Conservation (phyloP, 2,888 invertebrate species). For the Drosophila mimica region DNA sequence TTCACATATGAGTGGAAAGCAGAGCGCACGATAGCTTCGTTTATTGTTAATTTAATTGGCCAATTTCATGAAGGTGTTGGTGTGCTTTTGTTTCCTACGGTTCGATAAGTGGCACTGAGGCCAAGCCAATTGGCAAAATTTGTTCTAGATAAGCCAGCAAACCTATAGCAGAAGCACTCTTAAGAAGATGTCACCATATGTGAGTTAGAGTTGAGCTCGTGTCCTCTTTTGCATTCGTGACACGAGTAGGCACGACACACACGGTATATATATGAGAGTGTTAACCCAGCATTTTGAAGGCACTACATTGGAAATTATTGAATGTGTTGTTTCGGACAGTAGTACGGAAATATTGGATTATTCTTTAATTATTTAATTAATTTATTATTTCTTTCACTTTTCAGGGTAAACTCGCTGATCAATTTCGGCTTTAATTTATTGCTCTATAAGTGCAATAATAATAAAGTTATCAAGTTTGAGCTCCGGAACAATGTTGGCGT, state of each 20-base stretch:
- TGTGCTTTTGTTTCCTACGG: constrained; percentile 44
- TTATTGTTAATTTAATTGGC: constrained; percentile 82
- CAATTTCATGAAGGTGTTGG: constrained; percentile 74
- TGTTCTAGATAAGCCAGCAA: constrained; percentile 35
- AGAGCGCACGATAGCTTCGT: constrained; percentile 53
- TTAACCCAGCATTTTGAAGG: neutral
- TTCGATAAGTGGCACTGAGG: constrained; percentile 50
- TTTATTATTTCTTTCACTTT: neutral
- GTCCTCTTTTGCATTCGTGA: neutral
- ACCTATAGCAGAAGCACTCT: neutral
- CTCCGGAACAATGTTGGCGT: constrained; percentile 26
- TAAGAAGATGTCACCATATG: neutral
- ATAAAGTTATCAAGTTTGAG: constrained; percentile 19
- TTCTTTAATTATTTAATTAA: neutral
- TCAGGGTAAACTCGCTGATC: neutral
- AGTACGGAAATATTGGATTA: neutral
- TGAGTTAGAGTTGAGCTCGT: neutral
- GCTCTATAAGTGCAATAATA: constrained; percentile 18
- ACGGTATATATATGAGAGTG: too few relatives aligned
- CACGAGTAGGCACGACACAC: neutral
- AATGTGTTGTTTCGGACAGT: neutral
- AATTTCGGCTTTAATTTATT: constrained; percentile 9
- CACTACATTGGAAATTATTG: neutral
- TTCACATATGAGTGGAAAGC: constrained; percentile 37
- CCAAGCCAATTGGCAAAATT: constrained; percentile 49